These are phyloP conservation scores for Stictonetta naevosa DNA, from an alignment of 2,113 vertebrate genomes.

Conservation along the genomic window DNA sequence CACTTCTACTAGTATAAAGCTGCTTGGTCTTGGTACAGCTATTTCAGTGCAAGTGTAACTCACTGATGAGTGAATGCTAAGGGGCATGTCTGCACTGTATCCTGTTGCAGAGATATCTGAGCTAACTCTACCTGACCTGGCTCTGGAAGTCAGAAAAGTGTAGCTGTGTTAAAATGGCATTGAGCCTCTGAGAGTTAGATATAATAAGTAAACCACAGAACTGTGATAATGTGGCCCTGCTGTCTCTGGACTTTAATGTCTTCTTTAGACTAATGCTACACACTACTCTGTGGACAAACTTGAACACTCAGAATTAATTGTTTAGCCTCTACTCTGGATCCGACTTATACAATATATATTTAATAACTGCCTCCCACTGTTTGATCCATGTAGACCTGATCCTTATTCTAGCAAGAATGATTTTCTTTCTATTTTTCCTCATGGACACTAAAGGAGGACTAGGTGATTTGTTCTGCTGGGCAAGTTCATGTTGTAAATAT, in stretches of 20 bases:
- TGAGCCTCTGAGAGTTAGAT: not conserved
- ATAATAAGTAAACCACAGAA: not conserved
- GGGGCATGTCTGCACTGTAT: not conserved
- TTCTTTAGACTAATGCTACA: not conserved
- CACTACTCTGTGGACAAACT: not conserved
- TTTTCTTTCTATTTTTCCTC: not conserved
- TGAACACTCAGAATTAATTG: not conserved
- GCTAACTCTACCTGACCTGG: not conserved
- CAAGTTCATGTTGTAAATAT: not conserved
- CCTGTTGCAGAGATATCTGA: not conserved
- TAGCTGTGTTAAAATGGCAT: not conserved
- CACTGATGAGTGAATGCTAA: not conserved
- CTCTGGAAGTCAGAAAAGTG: not conserved
- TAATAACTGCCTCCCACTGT: not conserved
- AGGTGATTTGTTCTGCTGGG: not conserved
- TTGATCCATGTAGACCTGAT: not conserved
- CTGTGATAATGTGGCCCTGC: not conserved
- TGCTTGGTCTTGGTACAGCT: not conserved
- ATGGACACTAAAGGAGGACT: not conserved
- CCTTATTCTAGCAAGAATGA: not conserved
- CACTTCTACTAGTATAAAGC: not conserved
- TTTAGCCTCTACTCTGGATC: not conserved
- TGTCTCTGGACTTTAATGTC: not conserved
- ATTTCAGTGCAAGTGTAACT: not conserved
- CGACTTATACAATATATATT: not conserved